Evolutionary conservation across 2,797 vertebrate species (phyloP).

Genomic region (Anableps anableps): DNA sequence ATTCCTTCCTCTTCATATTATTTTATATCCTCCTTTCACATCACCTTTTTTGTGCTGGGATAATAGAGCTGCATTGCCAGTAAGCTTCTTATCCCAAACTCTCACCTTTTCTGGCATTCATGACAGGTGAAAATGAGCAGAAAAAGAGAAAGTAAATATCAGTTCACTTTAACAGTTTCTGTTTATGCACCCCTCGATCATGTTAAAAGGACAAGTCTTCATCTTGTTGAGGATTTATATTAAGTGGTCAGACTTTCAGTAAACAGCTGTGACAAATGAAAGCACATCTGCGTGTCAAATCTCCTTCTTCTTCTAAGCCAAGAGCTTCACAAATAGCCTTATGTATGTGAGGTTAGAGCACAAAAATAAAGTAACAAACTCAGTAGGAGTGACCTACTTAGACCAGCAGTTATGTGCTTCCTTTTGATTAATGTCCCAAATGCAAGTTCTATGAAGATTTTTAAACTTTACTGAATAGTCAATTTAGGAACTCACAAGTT

Average conservation of each 20-base stretch:
- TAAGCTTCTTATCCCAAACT: conserved; percentile 74
- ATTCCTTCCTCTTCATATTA: conserved; percentile 30
- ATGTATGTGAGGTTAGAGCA: conserved; percentile 41
- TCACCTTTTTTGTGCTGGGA: conserved; percentile 24
- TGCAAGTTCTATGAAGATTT: conserved; percentile 44
- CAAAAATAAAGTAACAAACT: conserved; percentile 59
- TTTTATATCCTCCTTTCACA: conserved; percentile 35
- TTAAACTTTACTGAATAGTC: conserved; percentile 52
- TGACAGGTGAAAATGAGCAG: conserved; percentile 27
- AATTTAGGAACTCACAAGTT: conserved; percentile 52
- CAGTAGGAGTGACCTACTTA: conserved; percentile 75
- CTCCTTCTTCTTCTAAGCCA: conserved; percentile 32
- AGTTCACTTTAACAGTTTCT: conserved; percentile 28
- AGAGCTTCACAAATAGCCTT: conserved; percentile 35
- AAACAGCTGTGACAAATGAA: conserved; percentile 57
- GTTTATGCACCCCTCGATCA: conserved; percentile 16
- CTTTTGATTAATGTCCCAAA: conserved; percentile 61
- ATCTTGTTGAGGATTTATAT: conserved; percentile 18
- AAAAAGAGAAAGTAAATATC: conserved; percentile 13
- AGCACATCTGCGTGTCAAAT: conserved; percentile 47
- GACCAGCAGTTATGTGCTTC: conserved; percentile 55
- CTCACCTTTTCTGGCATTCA: conserved; percentile 48
- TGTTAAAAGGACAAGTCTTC: conserved; percentile 9
- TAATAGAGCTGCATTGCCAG: conserved; percentile 47
- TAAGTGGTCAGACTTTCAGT: conserved; percentile 41